A percentile compares a stretch with the other conserved stretches of the same genome.
Conservation (phyloP, 2,797 vertebrate genomes). For the Taeniopygia guttata region DNA sequence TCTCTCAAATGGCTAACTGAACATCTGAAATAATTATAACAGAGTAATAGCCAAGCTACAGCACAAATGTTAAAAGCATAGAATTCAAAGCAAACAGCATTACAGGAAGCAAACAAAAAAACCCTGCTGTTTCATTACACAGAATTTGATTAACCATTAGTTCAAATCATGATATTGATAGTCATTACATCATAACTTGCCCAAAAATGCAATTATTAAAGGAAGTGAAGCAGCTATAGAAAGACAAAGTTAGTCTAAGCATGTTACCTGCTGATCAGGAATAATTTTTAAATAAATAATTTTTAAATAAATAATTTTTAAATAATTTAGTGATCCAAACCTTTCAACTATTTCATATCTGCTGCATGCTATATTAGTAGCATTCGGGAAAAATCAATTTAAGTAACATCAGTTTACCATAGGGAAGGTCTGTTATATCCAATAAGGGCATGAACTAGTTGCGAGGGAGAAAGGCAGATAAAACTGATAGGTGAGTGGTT, state of each 20-base stretch:
- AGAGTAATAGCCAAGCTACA: not conserved
- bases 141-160: not conserved
- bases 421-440: not conserved
- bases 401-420: not conserved
- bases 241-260: not conserved
- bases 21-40: slow-evolving; percentile 41
- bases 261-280: not conserved
- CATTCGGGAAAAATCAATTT: not conserved
- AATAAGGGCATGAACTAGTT: not conserved
- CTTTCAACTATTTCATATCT: not conserved
- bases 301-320: not conserved
- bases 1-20: slow-evolving; percentile 36
- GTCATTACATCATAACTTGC: not conserved
- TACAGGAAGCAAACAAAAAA: not conserved
- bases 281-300: not conserved
- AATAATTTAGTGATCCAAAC: not conserved
- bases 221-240: not conserved
- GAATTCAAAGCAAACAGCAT: slow-evolving; percentile 13
- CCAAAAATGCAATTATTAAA: not conserved
- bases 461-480: not conserved
- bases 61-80: slow-evolving; percentile 8
- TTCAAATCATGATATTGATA: not conserved
- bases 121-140: not conserved
- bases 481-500: not conserved
- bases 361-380: not conserved